Evolutionary conservation across 2,797 vertebrate genomes (phyloP).

Genomic region (Onychomys torridus): DNA sequence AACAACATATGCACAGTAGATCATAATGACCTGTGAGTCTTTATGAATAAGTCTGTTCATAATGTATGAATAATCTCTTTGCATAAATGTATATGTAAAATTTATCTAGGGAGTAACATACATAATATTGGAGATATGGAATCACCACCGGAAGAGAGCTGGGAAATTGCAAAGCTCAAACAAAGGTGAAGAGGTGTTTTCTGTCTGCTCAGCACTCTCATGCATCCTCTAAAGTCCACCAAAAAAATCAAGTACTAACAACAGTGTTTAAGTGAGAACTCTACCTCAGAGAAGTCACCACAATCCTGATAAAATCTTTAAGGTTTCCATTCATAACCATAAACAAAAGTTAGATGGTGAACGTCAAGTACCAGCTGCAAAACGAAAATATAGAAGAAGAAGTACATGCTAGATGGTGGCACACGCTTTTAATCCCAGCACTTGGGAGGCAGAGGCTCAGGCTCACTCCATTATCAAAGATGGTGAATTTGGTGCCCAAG

Average conservation of each 20-base stretch:
- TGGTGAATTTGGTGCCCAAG: constrained; percentile 92
- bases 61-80: background rate
- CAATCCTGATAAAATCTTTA: background rate
- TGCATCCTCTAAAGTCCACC: background rate
- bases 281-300: background rate
- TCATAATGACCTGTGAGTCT: background rate
- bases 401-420: background rate
- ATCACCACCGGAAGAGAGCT: background rate
- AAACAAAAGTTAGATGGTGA: background rate
- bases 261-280: background rate
- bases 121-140: background rate
- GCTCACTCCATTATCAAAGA: no score
- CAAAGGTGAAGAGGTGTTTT: background rate
- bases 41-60: background rate
- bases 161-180: no score
- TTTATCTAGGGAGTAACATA: no score
- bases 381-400: background rate
- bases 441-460: background rate
- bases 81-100: background rate
- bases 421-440: background rate
- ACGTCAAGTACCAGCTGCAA: background rate
- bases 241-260: background rate
- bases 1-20: no score
- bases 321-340: background rate
- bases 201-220: background rate